Conservation (phyloP, 2,888 invertebrate species). For the Conus canariensis region DNA sequence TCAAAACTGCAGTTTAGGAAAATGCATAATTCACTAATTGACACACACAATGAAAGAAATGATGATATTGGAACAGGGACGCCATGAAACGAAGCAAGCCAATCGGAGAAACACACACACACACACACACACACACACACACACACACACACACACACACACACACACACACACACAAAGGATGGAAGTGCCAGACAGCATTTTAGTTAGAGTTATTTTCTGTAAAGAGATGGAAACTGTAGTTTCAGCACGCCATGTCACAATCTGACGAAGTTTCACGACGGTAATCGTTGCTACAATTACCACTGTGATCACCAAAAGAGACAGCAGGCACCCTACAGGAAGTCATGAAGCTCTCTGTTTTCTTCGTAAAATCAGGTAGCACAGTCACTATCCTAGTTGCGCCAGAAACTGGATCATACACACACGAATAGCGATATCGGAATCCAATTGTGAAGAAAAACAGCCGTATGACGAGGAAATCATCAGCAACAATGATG, state of each 20-base stretch:
- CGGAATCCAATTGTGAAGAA: background rate
- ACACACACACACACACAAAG: background rate
- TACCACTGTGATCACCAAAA: background rate
- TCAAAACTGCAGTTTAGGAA: slow-evolving; percentile 8
- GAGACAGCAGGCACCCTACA: background rate
- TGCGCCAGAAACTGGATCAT: background rate
- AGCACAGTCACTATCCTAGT: background rate
- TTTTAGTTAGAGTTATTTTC: slow-evolving; percentile 26
- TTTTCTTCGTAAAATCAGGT: background rate
- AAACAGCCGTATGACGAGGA: background rate
- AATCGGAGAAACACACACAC: background rate
- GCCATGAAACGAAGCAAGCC: background rate
- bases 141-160: too few species aligned
- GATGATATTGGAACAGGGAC: background rate
- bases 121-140: too few species aligned
- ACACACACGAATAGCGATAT: background rate
- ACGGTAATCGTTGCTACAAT: background rate
- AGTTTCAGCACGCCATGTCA: background rate
- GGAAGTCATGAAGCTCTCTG: background rate
- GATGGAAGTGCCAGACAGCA: background rate
- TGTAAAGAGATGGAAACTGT: background rate
- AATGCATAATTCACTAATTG: background rate
- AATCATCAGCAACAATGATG: background rate
- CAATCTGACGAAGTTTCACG: background rate
- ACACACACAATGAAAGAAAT: background rate